Conservation (phyloP, 1,140 invertebrate genomes). For the Leptinotarsa lineolata region DNA sequence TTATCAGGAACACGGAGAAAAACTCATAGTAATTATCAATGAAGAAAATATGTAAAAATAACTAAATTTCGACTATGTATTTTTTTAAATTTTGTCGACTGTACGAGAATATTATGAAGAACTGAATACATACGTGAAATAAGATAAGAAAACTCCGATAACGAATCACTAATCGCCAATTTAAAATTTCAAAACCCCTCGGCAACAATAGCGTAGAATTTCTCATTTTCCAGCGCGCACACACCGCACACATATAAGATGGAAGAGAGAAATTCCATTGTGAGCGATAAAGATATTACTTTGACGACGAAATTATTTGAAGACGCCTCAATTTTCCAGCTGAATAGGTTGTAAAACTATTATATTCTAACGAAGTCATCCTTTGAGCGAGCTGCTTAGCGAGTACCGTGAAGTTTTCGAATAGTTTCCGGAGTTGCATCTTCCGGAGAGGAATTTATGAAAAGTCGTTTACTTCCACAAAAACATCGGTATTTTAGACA, state of each 20-base stretch:
- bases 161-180: not conserved
- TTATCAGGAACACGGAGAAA: no score
- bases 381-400: conserved; percentile 14
- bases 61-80: no score
- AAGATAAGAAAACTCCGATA: not conserved
- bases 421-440: conserved; percentile 14
- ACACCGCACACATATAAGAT: not conserved
- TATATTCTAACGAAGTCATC: conserved; percentile 27
- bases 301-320: conserved; percentile 20
- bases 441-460: not conserved
- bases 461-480: not conserved
- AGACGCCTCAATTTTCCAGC: conserved; percentile 16
- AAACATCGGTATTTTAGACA: not conserved
- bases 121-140: no score
- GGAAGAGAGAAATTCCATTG: conserved; percentile 18
- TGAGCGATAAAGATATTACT: conserved; percentile 17
- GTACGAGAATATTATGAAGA: no score
- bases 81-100: no score
- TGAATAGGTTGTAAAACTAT: conserved; percentile 26
- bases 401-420: conserved; percentile 16
- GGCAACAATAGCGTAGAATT: not conserved
- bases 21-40: no score
- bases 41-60: no score
- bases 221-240: not conserved
- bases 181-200: not conserved